Conservation (phyloP, 2,888 invertebrate genomes). For the Tetrapedia diversipes region DNA sequence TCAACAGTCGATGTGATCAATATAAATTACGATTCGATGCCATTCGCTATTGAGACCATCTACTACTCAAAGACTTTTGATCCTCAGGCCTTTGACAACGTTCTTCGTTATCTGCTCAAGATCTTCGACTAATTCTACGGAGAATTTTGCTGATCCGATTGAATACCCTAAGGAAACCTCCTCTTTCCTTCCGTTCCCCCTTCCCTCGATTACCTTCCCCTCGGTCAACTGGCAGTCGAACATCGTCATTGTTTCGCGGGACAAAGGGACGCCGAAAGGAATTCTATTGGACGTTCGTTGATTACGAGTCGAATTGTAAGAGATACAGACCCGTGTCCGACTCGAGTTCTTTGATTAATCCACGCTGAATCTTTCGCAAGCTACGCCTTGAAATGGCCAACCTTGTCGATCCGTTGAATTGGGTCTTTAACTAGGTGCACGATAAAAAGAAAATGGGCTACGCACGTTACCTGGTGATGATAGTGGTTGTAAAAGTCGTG, state of each 20-base stretch:
- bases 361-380: constrained; percentile 33
- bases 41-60: too few species aligned
- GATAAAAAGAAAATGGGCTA: constrained; percentile 12
- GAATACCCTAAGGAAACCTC: constrained; percentile 35
- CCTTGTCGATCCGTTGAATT: constrained; percentile 3
- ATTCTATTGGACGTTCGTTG: constrained; percentile 38
- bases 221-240: constrained; percentile 13
- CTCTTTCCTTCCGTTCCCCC: not conserved
- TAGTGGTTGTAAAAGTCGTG: not conserved
- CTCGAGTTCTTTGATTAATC: constrained; percentile 42
- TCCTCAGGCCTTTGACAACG: constrained; percentile 28
- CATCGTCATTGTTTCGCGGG: constrained; percentile 43
- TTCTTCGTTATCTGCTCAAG: constrained; percentile 46
- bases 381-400: constrained; percentile 9
- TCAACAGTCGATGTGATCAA: constrained; percentile 14
- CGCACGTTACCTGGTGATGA: not conserved
- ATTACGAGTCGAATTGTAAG: constrained; percentile 54
- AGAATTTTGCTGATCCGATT: constrained; percentile 57
- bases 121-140: constrained; percentile 56
- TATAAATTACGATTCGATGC: too few species aligned
- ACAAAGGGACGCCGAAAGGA: constrained; percentile 39
- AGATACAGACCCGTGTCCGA: constrained; percentile 37
- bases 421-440: not conserved
- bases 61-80: too few species aligned
- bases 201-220: not conserved